phyloP scores from a whole-genome alignment of 2,113 vertebrate species.

The Datnioides undecimradiatus region DNA sequence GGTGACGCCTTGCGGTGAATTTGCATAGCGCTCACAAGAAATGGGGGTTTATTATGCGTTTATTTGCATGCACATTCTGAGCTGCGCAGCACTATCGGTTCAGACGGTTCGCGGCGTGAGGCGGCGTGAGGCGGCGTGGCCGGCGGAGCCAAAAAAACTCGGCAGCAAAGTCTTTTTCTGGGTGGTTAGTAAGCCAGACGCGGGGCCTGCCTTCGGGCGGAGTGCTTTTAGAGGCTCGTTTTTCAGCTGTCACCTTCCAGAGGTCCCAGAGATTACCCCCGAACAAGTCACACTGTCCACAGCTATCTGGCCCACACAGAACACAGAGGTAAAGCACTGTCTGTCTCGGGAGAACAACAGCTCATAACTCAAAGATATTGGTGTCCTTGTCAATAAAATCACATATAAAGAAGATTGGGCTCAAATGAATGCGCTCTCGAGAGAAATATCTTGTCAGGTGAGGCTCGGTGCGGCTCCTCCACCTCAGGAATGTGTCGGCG shows the following conservation, averaged over 20 bases:
- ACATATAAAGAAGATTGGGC: slow-evolving; percentile 67
- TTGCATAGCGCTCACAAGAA: neutral
- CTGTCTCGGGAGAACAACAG: slow-evolving; percentile 62
- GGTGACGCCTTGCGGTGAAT: neutral
- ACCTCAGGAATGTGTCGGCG: slow-evolving; percentile 67
- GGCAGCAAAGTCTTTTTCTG: slow-evolving; percentile 6
- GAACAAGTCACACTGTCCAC: slow-evolving; percentile 66
- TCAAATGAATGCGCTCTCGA: slow-evolving; percentile 65
- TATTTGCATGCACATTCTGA: neutral
- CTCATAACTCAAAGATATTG: slow-evolving; percentile 76
- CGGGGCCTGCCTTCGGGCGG: slow-evolving; percentile 48
- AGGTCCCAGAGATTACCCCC: slow-evolving; percentile 67
- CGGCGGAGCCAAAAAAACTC: neutral
- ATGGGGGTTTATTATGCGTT: neutral
- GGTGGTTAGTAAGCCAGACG: slow-evolving; percentile 47
- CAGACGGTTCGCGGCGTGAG: neutral
- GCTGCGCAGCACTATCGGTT: neutral
- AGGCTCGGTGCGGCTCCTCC: slow-evolving; percentile 48
- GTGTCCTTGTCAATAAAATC: slow-evolving; percentile 77
- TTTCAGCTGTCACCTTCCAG: slow-evolving; percentile 74
- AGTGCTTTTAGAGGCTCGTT: slow-evolving; percentile 69
- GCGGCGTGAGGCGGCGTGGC: neutral
- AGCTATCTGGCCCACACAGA: slow-evolving; percentile 67
- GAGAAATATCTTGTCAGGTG: slow-evolving; percentile 76
- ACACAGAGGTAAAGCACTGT: slow-evolving; percentile 55